Conservation (phyloP, 1,140 invertebrate species). For the Zaprionus tsacasi region DNA sequence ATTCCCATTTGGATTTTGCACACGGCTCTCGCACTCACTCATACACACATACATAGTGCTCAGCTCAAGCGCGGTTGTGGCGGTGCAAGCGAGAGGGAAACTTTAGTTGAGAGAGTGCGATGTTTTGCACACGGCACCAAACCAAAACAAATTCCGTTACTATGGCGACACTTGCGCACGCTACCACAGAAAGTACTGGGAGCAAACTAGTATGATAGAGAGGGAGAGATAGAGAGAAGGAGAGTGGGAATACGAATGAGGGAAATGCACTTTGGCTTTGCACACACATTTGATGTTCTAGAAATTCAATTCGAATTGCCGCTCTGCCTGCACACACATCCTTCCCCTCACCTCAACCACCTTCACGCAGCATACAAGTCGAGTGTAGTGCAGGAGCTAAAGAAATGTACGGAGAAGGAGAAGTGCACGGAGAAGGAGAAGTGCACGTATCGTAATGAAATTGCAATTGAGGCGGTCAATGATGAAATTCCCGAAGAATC, state of each 20-base stretch:
- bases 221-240: slow-evolving; percentile 7
- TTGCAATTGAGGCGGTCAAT: not conserved
- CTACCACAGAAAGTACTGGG: slow-evolving; percentile 45
- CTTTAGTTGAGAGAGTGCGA: slow-evolving; percentile 1
- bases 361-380: slow-evolving; percentile 18
- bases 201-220: slow-evolving; percentile 3
- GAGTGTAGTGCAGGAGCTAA: slow-evolving; percentile 48
- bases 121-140: slow-evolving; percentile 73
- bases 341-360: not conserved
- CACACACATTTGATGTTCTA: slow-evolving; percentile 52
- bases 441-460: not conserved
- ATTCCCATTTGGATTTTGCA: slow-evolving; percentile 51
- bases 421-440: slow-evolving; percentile 21
- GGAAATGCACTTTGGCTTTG: slow-evolving; percentile 54
- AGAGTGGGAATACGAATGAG: not conserved
- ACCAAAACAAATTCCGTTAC: slow-evolving; percentile 76
- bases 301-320: slow-evolving; percentile 19
- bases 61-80: slow-evolving; percentile 13
- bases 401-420: slow-evolving; percentile 22
- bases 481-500: not conserved
- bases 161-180: slow-evolving; percentile 70
- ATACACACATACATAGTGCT: not conserved
- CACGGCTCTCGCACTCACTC: slow-evolving; percentile 39
- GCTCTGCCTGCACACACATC: slow-evolving; percentile 9
- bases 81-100: slow-evolving; percentile 23